A percentile compares a stretch with the other conserved stretches of the same genome.
phyloP scores from a whole-genome alignment of 2,797 vertebrate genomes.

The Rallus crepitans region DNA sequence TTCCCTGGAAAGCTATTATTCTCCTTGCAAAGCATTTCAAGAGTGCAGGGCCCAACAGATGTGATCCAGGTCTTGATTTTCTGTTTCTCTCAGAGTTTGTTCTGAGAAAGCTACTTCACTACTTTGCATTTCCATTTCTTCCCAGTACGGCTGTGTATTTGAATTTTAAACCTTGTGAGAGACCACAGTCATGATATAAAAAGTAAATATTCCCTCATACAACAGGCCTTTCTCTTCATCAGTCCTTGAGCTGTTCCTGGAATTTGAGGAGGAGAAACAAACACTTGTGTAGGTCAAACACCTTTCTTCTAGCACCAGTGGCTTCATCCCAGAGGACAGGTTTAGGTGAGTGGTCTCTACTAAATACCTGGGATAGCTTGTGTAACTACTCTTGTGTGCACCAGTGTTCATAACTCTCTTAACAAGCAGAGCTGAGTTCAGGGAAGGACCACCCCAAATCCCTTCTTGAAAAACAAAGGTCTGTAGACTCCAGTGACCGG shows the following conservation, averaged over 20 bases:
- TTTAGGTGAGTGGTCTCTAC: not conserved
- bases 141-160: not conserved
- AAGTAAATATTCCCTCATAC: not conserved
- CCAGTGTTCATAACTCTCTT: not conserved
- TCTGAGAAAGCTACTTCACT: not conserved
- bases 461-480: not conserved
- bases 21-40: not conserved
- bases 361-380: not conserved
- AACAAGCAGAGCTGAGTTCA: not conserved
- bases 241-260: constrained; percentile 12
- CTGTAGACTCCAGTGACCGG: not conserved
- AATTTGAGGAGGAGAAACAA: constrained; percentile 25
- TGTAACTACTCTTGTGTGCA: not conserved
- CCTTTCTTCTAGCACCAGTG: not conserved
- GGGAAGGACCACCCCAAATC: not conserved
- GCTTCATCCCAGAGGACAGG: not conserved
- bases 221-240: not conserved
- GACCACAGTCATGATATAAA: not conserved
- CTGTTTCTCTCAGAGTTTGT: not conserved
- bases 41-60: not conserved
- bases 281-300: not conserved
- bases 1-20: not conserved
- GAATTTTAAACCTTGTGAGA: not conserved
- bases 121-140: not conserved
- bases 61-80: not conserved